Conservation (phyloP, 2,113 vertebrate genomes). For the Upupa epops region DNA sequence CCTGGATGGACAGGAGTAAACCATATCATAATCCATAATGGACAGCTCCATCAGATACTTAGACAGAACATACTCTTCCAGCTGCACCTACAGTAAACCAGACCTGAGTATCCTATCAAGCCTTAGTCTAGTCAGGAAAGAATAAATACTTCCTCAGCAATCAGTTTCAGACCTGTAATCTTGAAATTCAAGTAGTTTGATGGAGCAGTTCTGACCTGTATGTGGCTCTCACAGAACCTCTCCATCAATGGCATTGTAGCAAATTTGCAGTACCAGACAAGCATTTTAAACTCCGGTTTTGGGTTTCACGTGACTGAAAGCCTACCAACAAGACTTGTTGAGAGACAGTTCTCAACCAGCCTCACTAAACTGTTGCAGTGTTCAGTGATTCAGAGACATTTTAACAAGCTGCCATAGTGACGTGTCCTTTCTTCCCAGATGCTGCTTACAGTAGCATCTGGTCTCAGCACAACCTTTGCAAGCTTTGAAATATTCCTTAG, state of each 20-base stretch:
- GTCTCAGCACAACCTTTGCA: constrained; percentile 73
- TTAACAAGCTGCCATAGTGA: background rate
- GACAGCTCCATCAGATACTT: constrained; percentile 88
- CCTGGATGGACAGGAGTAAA: constrained; percentile 82
- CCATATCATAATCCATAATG: constrained; percentile 87
- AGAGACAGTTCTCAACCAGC: background rate
- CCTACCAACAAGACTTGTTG: background rate
- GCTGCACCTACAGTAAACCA: constrained; percentile 75
- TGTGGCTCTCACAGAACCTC: background rate
- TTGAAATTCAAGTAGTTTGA: background rate
- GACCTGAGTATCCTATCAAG: background rate
- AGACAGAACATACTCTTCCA: constrained; percentile 80
- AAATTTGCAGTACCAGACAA: background rate
- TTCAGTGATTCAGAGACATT: background rate
- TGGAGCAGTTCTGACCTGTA: background rate
- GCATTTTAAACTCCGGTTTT: background rate
- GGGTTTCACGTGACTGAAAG: background rate
- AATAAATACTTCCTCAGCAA: background rate
- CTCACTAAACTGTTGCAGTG: too few species aligned
- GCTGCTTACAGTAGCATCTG: background rate
- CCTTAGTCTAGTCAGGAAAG: background rate
- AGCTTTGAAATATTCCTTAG: constrained; percentile 82
- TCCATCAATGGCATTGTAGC: background rate
- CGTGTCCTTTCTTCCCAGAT: background rate
- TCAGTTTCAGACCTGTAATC: background rate